These are phyloP conservation scores for Porites lutea DNA, from an alignment of 64 coral and sea anemone genomes.

Conservation along the genomic window DNA sequence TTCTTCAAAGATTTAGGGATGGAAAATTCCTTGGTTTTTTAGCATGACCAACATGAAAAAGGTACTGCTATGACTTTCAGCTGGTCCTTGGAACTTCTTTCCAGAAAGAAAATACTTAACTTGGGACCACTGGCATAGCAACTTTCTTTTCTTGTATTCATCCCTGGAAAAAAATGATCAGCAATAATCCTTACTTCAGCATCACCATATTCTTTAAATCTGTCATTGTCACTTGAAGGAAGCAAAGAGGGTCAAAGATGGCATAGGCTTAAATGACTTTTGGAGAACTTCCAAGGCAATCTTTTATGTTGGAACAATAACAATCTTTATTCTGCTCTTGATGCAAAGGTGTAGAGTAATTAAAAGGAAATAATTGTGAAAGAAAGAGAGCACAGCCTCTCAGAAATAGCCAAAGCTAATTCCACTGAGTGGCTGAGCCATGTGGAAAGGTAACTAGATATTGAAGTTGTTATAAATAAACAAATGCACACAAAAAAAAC, in stretches of 20 bases:
- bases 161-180: background rate
- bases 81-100: slow-evolving; percentile 42
- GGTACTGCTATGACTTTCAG: slow-evolving; percentile 52
- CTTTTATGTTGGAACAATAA: too few relatives aligned
- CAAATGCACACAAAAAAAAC: too few relatives aligned
- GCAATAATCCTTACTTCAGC: background rate
- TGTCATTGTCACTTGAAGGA: too few relatives aligned
- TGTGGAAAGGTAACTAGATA: too few relatives aligned
- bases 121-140: slow-evolving; percentile 46
- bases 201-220: too few relatives aligned
- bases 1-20: slow-evolving; percentile 22
- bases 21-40: slow-evolving; percentile 58
- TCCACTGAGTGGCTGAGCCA: too few relatives aligned
- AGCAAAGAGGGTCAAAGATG: background rate
- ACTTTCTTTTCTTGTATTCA: slow-evolving; percentile 9
- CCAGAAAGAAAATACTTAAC: slow-evolving; percentile 58
- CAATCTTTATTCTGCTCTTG: too few relatives aligned
- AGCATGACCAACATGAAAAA: slow-evolving; percentile 47
- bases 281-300: background rate
- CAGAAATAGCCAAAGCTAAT: too few relatives aligned
- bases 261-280: background rate
- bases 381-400: too few relatives aligned
- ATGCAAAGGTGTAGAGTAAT: too few relatives aligned
- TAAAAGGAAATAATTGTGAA: too few relatives aligned
- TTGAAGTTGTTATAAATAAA: too few relatives aligned